Evolutionary conservation across 1,140 invertebrate genomes (phyloP).

Genomic region (Zaprionus gabonicus): DNA sequence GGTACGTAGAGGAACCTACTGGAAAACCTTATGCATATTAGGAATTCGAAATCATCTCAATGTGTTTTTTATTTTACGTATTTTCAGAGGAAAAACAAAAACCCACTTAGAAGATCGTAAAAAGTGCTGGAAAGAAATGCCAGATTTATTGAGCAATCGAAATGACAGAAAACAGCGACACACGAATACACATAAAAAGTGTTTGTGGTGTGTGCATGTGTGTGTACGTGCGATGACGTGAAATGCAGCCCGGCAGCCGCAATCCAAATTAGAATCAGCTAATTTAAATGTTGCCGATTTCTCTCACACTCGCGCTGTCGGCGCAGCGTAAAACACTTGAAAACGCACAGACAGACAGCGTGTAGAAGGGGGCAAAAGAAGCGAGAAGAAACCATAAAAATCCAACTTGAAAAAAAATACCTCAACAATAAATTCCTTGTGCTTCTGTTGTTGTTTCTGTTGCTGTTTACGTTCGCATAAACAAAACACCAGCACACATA

Average conservation of each 20-base stretch:
- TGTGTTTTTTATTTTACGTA: conserved; percentile 23
- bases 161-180: conserved; percentile 58
- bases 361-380: conserved; percentile 2
- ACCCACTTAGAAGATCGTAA: conserved; percentile 47
- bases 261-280: conserved; percentile 68
- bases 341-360: conserved; percentile 28
- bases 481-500: conserved; percentile 25
- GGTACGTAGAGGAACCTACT: not conserved
- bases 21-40: conserved; percentile 19
- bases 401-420: conserved; percentile 58
- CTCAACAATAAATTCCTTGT: conserved; percentile 81
- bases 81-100: conserved; percentile 48
- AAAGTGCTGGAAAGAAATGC: conserved; percentile 31
- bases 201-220: not conserved
- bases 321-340: conserved; percentile 48
- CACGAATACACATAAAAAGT: conserved; percentile 16
- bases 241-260: conserved; percentile 57
- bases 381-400: conserved; percentile 34
- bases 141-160: conserved; percentile 68
- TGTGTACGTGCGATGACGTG: conserved; percentile 40
- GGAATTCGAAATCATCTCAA: conserved; percentile 17
- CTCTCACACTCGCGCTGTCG: conserved; percentile 40
- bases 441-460: conserved; percentile 24
- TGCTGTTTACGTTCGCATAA: conserved; percentile 42
- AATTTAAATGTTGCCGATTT: conserved; percentile 71